phyloP scores from a whole-genome alignment of 2,797 vertebrate genomes.

The Hephaestus fuliginosus region DNA sequence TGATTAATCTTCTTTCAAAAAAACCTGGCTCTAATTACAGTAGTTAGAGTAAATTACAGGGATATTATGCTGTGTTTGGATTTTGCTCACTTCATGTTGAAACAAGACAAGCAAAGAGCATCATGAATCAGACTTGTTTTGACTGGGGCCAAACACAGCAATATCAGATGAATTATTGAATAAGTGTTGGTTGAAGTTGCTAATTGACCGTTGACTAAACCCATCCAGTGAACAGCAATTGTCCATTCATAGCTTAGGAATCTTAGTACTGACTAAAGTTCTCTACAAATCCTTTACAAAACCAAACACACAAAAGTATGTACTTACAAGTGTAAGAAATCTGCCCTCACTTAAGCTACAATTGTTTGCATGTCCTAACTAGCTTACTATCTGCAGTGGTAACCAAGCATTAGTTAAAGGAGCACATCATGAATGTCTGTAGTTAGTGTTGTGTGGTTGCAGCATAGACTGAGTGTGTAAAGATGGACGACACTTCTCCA shows the following conservation, averaged over 20 bases:
- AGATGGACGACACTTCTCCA: too few relatives aligned
- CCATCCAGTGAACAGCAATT: not conserved
- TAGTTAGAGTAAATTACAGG: conserved; percentile 59
- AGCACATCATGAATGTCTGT: not conserved
- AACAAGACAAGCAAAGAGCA: conserved; percentile 31
- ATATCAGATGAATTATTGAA: conserved; percentile 26
- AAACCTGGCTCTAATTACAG: conserved; percentile 43
- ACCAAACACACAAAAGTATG: not conserved
- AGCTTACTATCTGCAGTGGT: not conserved
- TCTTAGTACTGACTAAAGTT: too few relatives aligned
- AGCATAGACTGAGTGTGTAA: too few relatives aligned
- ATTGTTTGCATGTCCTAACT: not conserved
- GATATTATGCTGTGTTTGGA: conserved; percentile 46
- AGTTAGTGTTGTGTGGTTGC: not conserved
- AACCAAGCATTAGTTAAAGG: not conserved
- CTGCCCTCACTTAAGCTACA: not conserved
- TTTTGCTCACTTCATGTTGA: conserved; percentile 37
- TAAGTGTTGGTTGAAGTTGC: not conserved
- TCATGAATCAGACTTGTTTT: conserved; percentile 39
- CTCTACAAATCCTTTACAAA: not conserved
- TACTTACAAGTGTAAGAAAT: not conserved
- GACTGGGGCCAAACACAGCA: conserved; percentile 43
- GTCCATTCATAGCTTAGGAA: not conserved
- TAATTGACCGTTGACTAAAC: not conserved
- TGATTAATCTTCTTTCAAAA: conserved; percentile 45